Evolutionary conservation across 2,888 invertebrate species (phyloP), one percentile per base, ranked within the genome.

Genomic region (Choreutis nemorana): DNA sequence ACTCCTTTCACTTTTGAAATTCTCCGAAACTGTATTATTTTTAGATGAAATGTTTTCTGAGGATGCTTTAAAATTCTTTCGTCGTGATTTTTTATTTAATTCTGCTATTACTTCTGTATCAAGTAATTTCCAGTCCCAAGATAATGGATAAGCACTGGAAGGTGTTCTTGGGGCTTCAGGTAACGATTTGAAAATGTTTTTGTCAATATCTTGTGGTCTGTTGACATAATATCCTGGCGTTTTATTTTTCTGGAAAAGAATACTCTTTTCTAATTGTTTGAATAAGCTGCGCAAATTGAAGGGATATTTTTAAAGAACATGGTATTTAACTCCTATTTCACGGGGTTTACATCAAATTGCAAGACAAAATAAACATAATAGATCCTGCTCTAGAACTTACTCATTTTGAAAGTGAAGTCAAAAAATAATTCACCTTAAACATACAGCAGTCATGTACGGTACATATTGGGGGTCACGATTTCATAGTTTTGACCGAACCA

Each of bases 91-190:
- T 51, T 78, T 75, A 39, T 56, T 64, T 37, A 66, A 44, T 47
- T 77, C 77, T 15, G 62, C 55, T 52, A 67, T 65, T 23, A 73
- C 65, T 23, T 80, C 75, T 10, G 75, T 67, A 29, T 83, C 82
- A 37, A 89, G 56, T 37, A 88, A 66, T 41, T 81, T 81, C 90
- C 89, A 90, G 45, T 91, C 90, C 83, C 87, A 89, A 30, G 81
- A 79, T 12, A 82, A 67, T 0, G 88, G 87, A 44, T 87, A 87
- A 15, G 83, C 79, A 39, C 84, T 85, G 20, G 86, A 87, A 2
- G 90, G 85, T 7, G 88, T 86, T 50, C 93, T 82, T 2, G 94
- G 93, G 14, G 91, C 91, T 29, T 92, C 91, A 4, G 93, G 93
- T 38, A 92, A 60, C 23, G 84, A 82, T 36, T 83, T 82, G 14